Percentiles rank a stretch among this genome's conserved stretches.
phyloP scores from a whole-genome alignment of 2,888 invertebrate genomes.

The Trichopria drosophilae region DNA sequence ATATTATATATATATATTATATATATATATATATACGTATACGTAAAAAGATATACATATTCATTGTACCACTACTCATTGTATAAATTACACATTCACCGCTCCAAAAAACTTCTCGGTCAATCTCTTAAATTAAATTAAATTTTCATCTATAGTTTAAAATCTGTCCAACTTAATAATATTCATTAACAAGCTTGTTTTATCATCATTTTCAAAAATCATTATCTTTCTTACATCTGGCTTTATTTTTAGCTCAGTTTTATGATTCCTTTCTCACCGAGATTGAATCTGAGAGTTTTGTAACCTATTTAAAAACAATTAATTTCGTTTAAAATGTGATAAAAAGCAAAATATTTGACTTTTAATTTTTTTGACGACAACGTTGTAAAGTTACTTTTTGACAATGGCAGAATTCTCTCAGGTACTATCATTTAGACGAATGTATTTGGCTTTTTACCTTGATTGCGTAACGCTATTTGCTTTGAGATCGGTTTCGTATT shows the following conservation, averaged over 20 bases:
- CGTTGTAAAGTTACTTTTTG: neutral
- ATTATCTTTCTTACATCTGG: constrained; percentile 44
- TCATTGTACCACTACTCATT: constrained; percentile 56
- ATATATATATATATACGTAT: constrained; percentile 35
- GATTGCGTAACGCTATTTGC: constrained; percentile 59
- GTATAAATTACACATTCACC: constrained; percentile 58
- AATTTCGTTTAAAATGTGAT: too few relatives aligned
- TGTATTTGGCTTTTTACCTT: constrained; percentile 59
- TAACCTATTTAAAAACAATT: too few relatives aligned
- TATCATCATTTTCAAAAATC: constrained; percentile 45
- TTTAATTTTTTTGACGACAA: neutral
- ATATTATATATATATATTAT: constrained; percentile 29
- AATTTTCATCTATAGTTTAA: constrained; percentile 41
- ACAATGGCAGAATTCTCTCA: constrained; percentile 34
- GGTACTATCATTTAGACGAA: constrained; percentile 42
- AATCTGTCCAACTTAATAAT: constrained; percentile 40
- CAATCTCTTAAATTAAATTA: constrained; percentile 40
- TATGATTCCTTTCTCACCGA: constrained; percentile 36
- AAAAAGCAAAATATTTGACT: neutral
- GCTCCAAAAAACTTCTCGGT: constrained; percentile 46
- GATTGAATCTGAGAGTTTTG: constrained; percentile 39
- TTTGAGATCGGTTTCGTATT: constrained; percentile 57
- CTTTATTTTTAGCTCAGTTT: constrained; percentile 51
- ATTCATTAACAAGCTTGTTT: constrained; percentile 50
- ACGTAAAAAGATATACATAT: constrained; percentile 36